Evolutionary conservation across 2,888 invertebrate species (phyloP), one percentile per base, ranked within the genome.

Genomic region (Cerastoderma edule): DNA sequence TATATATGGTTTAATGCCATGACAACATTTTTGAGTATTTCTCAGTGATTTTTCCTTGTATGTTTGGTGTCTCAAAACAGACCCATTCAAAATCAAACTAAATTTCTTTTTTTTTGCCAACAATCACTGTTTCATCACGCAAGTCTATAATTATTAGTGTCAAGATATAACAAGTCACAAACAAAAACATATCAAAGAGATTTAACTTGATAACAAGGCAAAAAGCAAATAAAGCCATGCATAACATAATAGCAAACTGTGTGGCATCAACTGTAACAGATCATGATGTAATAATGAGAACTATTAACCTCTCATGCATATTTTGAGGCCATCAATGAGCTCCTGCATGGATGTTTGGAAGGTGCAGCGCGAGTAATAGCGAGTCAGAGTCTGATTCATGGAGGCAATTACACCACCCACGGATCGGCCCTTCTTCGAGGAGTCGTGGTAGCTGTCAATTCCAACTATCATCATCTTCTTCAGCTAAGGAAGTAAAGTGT

Each of bases 401-500:
- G 96, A 95, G 0, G 96, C 96, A 0, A 98, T 96, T 89, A 97
- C 95, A 0, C 96, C 97, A 19, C 96, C 96, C 86, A 96, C 97
- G 0, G 96, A 96, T 48, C 94, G 94, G 19, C 94, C 94, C 86
- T 90, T 95, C 80, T 88, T 85, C 6, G 87, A 71, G 3, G 89
- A 89, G 87, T 97, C 97, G 91, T 97, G 97, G 89, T 97, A 97
- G 2, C 97, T 96, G 91, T 98, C 98, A 89, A 92, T 32, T 94
- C 98, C 98, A 74, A 97, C 94, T 0, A 98, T 95, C 98, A 98
- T 97, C 35, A 87, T 39, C 81, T 85, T 84, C 63, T 78, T 88
- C 65, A 91, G 80, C 90, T 89, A 64, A 30, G 30, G 13, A 65
- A 48, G n/a, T 39, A 30, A 30, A 56, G 56, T 13, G 24, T 8